Evolutionary conservation across 2,113 vertebrate genomes (phyloP), one percentile per base, ranked within the genome.

Genomic region (Hystrix cristata): DNA sequence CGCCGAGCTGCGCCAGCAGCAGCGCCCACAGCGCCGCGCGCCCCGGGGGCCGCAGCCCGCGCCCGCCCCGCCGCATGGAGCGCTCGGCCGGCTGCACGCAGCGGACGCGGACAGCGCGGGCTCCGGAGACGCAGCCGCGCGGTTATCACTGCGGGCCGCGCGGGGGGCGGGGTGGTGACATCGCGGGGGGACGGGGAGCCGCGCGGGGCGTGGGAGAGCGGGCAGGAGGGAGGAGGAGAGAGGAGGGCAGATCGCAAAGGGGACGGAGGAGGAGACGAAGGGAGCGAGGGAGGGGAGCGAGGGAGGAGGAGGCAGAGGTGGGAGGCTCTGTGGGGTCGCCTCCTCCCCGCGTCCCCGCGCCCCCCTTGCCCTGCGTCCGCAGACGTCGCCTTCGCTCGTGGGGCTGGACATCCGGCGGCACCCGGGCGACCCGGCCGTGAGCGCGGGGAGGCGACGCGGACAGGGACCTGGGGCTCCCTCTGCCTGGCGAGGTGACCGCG

Each of bases 131-230:
- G 59, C 19, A 62, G 60, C 78, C 13, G 84, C 90, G 83, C 83
- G 64, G 87, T 96, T 97, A 92, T 94, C 60, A 90, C 80, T 69
- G 92, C 2, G 31, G 51, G 65, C 74, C 1, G 85, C 64, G 79
- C 88, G 48, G 76, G 94, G 94, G 97, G 95, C 80, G 92, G 96
- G 62, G 95, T 92, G 95, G 97, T 74, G 51, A 62, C 65, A 48
- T 76, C 19, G 48, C 29, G 31, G 87, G 90, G 94, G 74, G 95
- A 51, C 64, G 84, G 87, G 51, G 78, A 72, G 74, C 91, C 21
- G 96, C 91, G 59, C 8, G 82, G 81, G 57, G 84, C 69, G 53
- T 60, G 94, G 94, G 97, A 95, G 95, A 76, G 83, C 71, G 1
- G 62, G 29, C 62, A n/a, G 46, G 69, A 60, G 72, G 71, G n/a